These are phyloP conservation scores for Cremastinae sp. DNA, from an alignment of 2,888 invertebrate species.

Conservation along the genomic window DNA sequence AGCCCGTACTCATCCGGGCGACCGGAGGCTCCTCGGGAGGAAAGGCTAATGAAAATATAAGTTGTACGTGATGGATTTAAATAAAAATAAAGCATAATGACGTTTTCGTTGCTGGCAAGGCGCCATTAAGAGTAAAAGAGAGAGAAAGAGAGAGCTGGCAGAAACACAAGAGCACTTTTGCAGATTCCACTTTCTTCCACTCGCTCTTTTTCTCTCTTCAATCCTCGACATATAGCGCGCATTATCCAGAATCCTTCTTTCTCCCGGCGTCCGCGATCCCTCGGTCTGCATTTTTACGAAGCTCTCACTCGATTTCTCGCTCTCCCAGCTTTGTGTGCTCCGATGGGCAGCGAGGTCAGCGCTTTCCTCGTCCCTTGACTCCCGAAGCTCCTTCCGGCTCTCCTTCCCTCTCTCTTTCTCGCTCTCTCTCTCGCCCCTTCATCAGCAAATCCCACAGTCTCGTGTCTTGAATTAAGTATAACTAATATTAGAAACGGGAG, in stretches of 20 bases:
- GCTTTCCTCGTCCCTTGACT: conserved; percentile 50
- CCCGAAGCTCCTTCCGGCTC: conserved; percentile 1
- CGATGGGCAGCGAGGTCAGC: conserved; percentile 31
- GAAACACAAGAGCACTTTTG: conserved; percentile 53
- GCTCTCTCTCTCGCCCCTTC: conserved; percentile 33
- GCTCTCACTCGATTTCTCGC: conserved; percentile 39
- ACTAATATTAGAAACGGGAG: conserved; percentile 74
- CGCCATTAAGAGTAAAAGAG: conserved; percentile 64
- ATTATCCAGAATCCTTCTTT: conserved; percentile 21
- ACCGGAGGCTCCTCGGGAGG: conserved; percentile 62
- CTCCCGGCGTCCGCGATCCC: conserved; percentile 20
- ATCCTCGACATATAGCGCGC: conserved; percentile 33
- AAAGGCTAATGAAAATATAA: conserved; percentile 80
- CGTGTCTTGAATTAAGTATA: conserved; percentile 79
- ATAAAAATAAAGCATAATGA: conserved; percentile 72
- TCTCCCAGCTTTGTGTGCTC: conserved; percentile 16
- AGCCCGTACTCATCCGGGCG: conserved; percentile 54
- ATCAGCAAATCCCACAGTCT: conserved; percentile 70
- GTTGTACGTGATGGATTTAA: conserved; percentile 76
- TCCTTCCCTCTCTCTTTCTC: conserved; percentile 28
- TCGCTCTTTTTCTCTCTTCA: conserved; percentile 40
- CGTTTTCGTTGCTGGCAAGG: conserved; percentile 65
- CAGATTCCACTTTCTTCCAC: conserved; percentile 51
- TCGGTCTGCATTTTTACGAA: conserved; percentile 26
- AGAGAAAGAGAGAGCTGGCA: conserved; percentile 28